Base-by-base conservation (phyloP, 1,140 invertebrate species). In the Cydia splendana region DNA sequence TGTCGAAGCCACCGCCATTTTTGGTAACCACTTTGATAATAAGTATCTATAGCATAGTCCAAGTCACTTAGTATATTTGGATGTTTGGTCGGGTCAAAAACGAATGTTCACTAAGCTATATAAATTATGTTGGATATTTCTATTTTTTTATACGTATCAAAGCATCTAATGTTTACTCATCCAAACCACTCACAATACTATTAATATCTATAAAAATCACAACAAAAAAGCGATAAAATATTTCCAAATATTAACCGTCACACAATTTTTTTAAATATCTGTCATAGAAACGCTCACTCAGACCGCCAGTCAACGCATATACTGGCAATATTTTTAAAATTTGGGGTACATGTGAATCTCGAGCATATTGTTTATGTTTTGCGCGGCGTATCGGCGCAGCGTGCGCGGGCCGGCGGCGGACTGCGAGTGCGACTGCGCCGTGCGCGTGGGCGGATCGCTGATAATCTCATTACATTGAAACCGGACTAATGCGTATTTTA, bases 1-100 rank as follows among this genome's bases (percentile, higher is more conserved):
- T 6, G 84, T 81, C 42, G 87, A 77, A 9, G 84, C 83, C 79
- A 81, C 87, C 38, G 86, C 78, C 88, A 91, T 91, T 62, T 62
- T 62, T 7, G 1, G n/a, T 24, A 20, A 62, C 7, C 18, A 62
- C 57, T 62, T 24, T 10, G 3, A 18, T 6, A n/a, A 57, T 51
- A 51, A 53, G 0, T 13, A 0, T n/a, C 53, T 24, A 24, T 24
- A 24, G 57, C 57, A 62, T 62, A 62, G 6, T 24, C 20, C 1
- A 5, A 62, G 9, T 24, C 57, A 24, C 20, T 12, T 62, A 62
- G 24, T 62, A 5, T 15, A 6, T 62, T 20, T 20, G 2, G 9
- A 62, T 10, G 6, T n/a, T 62, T 18, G 20, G 9, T 51, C 48
- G 0, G 48, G 12, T 51, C 3, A n/a, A 51, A 51, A 51, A 51